These are phyloP conservation scores for Amazona guildingii DNA, from an alignment of 2,113 vertebrate species.

Conservation along the genomic window DNA sequence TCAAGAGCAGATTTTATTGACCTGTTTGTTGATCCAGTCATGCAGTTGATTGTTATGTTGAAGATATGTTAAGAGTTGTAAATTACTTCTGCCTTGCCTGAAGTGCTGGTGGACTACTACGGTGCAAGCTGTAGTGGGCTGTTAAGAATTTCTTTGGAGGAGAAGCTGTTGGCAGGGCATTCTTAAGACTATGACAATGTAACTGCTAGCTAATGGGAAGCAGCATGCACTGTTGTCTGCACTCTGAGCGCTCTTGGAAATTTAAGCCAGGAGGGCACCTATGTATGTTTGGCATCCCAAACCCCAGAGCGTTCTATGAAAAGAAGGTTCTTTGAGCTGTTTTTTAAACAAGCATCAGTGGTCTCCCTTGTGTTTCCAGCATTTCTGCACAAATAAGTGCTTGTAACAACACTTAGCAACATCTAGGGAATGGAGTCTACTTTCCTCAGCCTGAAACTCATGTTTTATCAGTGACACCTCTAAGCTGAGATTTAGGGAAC, in stretches of 20 bases:
- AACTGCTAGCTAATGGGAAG: not conserved
- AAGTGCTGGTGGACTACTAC: not conserved
- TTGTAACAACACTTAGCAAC: not conserved
- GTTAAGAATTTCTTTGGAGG: not conserved
- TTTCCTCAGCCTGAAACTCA: not conserved
- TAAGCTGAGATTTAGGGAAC: not conserved
- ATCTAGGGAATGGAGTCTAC: not conserved
- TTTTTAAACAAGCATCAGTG: not conserved
- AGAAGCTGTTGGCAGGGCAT: not conserved
- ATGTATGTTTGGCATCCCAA: not conserved
- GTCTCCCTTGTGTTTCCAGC: not conserved
- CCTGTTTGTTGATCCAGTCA: not conserved
- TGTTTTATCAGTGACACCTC: fast-evolving
- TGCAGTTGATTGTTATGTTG: not conserved
- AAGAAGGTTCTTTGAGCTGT: not conserved
- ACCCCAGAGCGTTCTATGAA: not conserved
- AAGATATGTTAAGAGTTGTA: not conserved
- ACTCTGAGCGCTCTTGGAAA: not conserved
- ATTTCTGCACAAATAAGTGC: not conserved
- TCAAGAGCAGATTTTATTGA: not conserved
- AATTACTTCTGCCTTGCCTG: not conserved
- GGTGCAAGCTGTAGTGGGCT: not conserved
- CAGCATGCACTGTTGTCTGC: not conserved
- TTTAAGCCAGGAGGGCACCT: not conserved
- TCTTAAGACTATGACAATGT: not conserved